Conservation (phyloP, 2,888 invertebrate genomes). For the Andrena flavipes region DNA sequence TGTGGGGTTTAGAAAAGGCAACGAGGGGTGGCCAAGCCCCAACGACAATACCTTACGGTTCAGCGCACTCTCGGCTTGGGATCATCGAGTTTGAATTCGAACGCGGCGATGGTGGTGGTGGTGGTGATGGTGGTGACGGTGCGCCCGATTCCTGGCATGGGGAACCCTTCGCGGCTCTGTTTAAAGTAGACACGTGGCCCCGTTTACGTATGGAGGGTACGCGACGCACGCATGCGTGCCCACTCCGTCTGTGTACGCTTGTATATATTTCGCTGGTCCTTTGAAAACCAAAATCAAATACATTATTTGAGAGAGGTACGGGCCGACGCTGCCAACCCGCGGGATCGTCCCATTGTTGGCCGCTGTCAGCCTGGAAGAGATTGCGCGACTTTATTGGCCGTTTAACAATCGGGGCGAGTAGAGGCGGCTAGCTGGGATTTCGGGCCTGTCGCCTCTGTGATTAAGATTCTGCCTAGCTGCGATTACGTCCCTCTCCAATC, state of each 20-base stretch:
- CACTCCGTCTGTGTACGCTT: constrained; percentile 68
- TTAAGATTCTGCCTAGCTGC: constrained; percentile 58
- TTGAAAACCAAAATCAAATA: constrained; percentile 83
- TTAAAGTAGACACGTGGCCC: constrained; percentile 83
- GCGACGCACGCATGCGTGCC: constrained; percentile 38
- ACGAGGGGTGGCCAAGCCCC: constrained; percentile 61
- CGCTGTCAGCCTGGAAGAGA: constrained; percentile 74
- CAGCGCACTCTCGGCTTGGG: constrained; percentile 75
- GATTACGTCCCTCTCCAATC: constrained; percentile 35
- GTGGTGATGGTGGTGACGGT: constrained; percentile 46
- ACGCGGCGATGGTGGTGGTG: constrained; percentile 43
- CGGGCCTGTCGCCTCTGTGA: constrained; percentile 61
- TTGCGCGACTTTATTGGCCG: constrained; percentile 77
- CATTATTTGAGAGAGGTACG: constrained; percentile 73
- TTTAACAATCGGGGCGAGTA: constrained; percentile 59
- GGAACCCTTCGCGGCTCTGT: constrained; percentile 71
- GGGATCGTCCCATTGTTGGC: constrained; percentile 68
- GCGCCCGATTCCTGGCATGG: constrained; percentile 32
- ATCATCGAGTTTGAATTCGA: constrained; percentile 69
- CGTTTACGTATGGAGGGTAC: constrained; percentile 78
- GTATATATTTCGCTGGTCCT: constrained; percentile 67
- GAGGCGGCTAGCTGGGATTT: constrained; percentile 39
- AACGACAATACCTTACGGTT: constrained; percentile 81
- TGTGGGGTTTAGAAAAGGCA: constrained; percentile 63
- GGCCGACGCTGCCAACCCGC: constrained; percentile 50